phyloP scores from a whole-genome alignment of 64 coral and sea anemone species.

The Montipora sp. region DNA sequence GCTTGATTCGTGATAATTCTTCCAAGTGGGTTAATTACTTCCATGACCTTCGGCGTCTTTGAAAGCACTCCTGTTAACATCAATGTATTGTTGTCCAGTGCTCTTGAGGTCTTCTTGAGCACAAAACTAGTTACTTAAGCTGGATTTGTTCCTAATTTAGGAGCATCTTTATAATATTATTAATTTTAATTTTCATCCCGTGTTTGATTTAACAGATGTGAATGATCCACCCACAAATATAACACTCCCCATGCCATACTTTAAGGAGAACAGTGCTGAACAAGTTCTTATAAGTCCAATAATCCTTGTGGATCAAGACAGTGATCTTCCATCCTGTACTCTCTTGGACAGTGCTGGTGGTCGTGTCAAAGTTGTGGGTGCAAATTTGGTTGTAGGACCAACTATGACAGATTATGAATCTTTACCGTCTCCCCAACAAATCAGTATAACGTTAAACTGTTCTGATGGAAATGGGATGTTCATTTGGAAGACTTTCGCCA shows the following conservation, averaged over 20 bases:
- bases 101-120: no score
- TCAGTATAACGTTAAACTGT: conserved; percentile 78
- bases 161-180: no score
- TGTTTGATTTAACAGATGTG: conserved; percentile 55
- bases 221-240: conserved; percentile 90
- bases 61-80: no score
- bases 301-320: conserved; percentile 78
- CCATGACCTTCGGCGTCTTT: no score
- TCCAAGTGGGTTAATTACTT: no score
- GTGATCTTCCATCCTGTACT: conserved; percentile 45
- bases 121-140: no score
- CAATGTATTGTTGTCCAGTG: no score
- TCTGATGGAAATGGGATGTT: conserved; percentile 67
- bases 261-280: conserved; percentile 77
- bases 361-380: conserved; percentile 56
- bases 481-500: conserved; percentile 59
- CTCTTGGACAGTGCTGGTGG: conserved; percentile 57
- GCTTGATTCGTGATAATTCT: no score
- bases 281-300: conserved; percentile 72
- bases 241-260: conserved; percentile 37
- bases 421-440: conserved; percentile 15
- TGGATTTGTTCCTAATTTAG: no score
- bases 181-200: not conserved
- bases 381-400: conserved; percentile 75
- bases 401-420: conserved; percentile 73